A percentile compares a stretch with the other conserved stretches of the same genome.
Conservation (phyloP, 2,888 invertebrate species). For the Pandemis corylana region DNA sequence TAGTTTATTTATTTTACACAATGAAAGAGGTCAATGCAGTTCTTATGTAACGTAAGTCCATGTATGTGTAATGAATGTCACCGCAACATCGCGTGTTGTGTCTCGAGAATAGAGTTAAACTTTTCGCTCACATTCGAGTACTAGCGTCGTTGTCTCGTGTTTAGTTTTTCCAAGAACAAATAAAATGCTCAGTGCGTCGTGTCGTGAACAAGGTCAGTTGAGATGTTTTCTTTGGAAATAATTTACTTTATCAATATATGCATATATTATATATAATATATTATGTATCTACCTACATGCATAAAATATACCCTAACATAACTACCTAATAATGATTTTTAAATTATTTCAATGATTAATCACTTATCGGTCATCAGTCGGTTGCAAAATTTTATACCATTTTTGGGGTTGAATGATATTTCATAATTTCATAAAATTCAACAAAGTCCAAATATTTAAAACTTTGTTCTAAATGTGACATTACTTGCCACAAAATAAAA, state of each 20-base stretch:
- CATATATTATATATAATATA: no score
- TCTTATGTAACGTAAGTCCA: conserved; percentile 40
- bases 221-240: neutral
- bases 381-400: neutral
- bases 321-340: neutral
- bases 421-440: no score
- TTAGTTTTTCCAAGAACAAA: neutral
- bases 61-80: conserved; percentile 54
- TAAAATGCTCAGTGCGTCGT: neutral
- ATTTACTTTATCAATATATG: neutral
- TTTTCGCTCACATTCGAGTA: neutral
- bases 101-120: conserved; percentile 26
- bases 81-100: conserved; percentile 62
- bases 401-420: neutral
- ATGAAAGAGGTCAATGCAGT: conserved; percentile 62
- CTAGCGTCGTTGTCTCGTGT: neutral
- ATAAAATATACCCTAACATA: no score
- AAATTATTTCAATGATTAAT: neutral
- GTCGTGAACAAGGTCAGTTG: neutral
- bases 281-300: no score
- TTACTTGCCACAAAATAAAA: no score
- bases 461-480: no score
- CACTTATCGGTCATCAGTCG: neutral
- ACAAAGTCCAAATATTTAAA: no score
- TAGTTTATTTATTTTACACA: conserved; percentile 56